phyloP scores from a whole-genome alignment of 2,888 invertebrate species.

The Xylophagus ater region DNA sequence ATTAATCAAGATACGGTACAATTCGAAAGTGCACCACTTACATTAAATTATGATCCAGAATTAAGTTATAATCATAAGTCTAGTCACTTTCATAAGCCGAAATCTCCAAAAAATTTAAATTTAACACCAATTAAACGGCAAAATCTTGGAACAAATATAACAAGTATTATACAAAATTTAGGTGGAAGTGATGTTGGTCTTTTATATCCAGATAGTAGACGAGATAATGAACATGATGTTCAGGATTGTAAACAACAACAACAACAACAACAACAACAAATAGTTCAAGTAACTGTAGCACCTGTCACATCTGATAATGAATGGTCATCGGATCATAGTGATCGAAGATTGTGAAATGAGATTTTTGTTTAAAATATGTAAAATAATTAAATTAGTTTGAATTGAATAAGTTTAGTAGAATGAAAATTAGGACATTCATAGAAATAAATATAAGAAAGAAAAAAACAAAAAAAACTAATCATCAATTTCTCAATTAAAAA shows the following conservation, averaged over 20 bases:
- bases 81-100: constrained; percentile 18
- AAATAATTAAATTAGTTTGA: background rate
- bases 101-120: constrained; percentile 25
- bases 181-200: constrained; percentile 39
- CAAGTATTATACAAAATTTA: constrained; percentile 41
- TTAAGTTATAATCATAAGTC: constrained; percentile 16
- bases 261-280: constrained; percentile 17
- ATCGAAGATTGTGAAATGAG: constrained; percentile 37
- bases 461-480: no score
- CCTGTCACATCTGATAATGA: constrained; percentile 25
- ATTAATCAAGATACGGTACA: constrained; percentile 30
- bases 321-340: constrained; percentile 31
- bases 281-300: constrained; percentile 18
- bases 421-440: background rate
- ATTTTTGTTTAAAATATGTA: constrained; percentile 30
- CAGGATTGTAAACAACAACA: constrained; percentile 17
- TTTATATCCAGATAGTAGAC: constrained; percentile 29
- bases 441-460: no score
- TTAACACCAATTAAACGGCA: constrained; percentile 33
- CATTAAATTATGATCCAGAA: constrained; percentile 22
- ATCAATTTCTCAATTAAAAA: no score
- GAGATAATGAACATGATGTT: constrained; percentile 12
- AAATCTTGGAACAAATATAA: constrained; percentile 40
- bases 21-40: constrained; percentile 21
- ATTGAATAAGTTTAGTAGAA: constrained; percentile 6